phyloP scores from a whole-genome alignment of 1,140 invertebrate species.

The Hetaerina americana region DNA sequence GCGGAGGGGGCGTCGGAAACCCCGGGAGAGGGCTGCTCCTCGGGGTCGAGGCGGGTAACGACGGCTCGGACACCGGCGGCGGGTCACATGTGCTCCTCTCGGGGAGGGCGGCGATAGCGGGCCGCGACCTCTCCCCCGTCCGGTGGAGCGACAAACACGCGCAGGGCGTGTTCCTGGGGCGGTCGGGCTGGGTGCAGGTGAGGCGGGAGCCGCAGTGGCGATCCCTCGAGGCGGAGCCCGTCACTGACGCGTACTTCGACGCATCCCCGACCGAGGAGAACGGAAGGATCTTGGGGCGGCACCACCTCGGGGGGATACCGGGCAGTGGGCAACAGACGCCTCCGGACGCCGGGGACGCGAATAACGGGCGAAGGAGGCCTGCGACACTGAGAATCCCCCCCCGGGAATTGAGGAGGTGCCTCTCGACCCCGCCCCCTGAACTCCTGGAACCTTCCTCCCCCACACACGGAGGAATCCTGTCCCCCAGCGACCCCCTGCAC shows the following conservation, averaged over 20 bases:
- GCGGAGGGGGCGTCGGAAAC: constrained; percentile 1
- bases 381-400: not conserved
- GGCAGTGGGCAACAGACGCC: too few species aligned
- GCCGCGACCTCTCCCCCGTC: constrained; percentile 41
- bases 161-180: constrained; percentile 40
- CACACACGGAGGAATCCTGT: constrained; percentile 32
- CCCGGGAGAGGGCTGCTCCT: not conserved
- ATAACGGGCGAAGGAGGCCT: not conserved
- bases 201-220: constrained; percentile 41
- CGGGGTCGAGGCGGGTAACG: not conserved
- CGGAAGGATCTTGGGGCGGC: not conserved
- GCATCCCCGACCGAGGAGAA: constrained; percentile 7
- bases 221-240: constrained; percentile 38
- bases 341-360: constrained; percentile 5
- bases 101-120: constrained; percentile 18
- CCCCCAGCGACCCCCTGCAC: constrained; percentile 32
- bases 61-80: not conserved
- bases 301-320: constrained; percentile 17
- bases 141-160: constrained; percentile 45
- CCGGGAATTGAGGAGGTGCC: not conserved
- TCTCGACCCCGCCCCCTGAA: constrained; percentile 10
- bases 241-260: constrained; percentile 25
- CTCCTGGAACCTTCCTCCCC: constrained; percentile 26
- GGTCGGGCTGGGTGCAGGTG: constrained; percentile 28
- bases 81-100: not conserved